These are phyloP conservation scores for Danionella dracula DNA, from an alignment of 2,797 vertebrate species.

Conservation along the genomic window DNA sequence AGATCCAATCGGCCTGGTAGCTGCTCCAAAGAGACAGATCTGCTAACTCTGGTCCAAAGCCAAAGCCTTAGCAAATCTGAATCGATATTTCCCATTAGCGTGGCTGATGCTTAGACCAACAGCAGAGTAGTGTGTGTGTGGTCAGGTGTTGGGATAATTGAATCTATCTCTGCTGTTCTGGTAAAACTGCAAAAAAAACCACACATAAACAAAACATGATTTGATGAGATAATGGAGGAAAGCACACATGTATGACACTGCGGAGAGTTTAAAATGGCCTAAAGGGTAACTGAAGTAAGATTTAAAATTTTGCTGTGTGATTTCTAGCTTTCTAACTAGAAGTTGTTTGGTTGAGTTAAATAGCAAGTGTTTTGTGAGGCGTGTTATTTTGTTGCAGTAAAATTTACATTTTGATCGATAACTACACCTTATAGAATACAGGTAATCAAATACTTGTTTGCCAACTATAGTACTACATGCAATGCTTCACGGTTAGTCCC, in stretches of 20 bases:
- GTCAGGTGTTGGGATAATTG: constrained; percentile 71
- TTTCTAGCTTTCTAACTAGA: too few relatives aligned
- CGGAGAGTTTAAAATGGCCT: background rate
- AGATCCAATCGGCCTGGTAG: constrained; percentile 51
- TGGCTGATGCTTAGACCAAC: constrained; percentile 65
- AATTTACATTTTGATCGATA: too few relatives aligned
- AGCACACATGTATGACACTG: background rate
- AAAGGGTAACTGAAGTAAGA: background rate
- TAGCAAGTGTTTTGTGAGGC: too few relatives aligned
- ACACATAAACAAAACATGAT: constrained; percentile 54
- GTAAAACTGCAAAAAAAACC: constrained; percentile 64
- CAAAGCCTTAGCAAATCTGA: constrained; percentile 56
- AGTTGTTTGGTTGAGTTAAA: too few relatives aligned
- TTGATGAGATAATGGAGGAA: constrained; percentile 48
- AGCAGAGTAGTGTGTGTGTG: constrained; percentile 66
- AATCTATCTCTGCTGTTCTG: constrained; percentile 67
- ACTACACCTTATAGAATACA: too few relatives aligned
- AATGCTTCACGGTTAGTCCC: too few relatives aligned
- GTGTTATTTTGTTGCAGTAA: too few relatives aligned
- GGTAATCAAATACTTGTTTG: too few relatives aligned
- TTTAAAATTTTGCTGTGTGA: too few relatives aligned
- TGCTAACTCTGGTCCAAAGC: constrained; percentile 46
- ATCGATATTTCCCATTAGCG: constrained; percentile 71
- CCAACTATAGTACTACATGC: too few relatives aligned
- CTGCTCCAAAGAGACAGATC: constrained; percentile 37